A percentile compares a stretch with the other conserved stretches of the same genome.
phyloP scores from a whole-genome alignment of 2,797 vertebrate species.

The Ateles fusciceps region DNA sequence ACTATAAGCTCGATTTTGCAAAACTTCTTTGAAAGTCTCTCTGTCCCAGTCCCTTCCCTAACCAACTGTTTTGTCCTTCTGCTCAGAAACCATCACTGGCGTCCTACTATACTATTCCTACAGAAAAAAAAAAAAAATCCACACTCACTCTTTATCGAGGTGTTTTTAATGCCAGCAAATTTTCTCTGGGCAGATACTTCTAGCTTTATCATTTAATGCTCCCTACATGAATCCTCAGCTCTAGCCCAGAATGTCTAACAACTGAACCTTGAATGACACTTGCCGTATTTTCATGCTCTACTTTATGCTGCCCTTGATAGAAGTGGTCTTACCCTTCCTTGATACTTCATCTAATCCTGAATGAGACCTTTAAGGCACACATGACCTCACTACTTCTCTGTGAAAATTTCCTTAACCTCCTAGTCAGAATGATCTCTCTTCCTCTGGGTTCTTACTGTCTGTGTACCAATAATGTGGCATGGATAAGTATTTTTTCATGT shows the following conservation, averaged over 20 bases:
- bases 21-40: neutral
- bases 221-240: neutral
- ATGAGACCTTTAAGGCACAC: neutral
- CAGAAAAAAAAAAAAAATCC: neutral
- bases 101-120: neutral
- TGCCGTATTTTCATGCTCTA: neutral
- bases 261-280: neutral
- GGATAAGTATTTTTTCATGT: neutral
- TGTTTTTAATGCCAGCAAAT: neutral
- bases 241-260: neutral
- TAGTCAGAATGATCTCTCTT: neutral
- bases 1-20: neutral
- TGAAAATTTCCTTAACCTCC: neutral
- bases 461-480: neutral
- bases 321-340: neutral
- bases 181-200: neutral
- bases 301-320: neutral
- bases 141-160: neutral
- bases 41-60: neutral
- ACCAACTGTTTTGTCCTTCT: neutral
- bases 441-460: neutral
- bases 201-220: neutral
- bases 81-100: neutral
- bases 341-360: neutral
- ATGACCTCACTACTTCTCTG: neutral